These are phyloP conservation scores for Coccyzus lansbergi DNA, from an alignment of 2,797 vertebrate species.

Conservation along the genomic window DNA sequence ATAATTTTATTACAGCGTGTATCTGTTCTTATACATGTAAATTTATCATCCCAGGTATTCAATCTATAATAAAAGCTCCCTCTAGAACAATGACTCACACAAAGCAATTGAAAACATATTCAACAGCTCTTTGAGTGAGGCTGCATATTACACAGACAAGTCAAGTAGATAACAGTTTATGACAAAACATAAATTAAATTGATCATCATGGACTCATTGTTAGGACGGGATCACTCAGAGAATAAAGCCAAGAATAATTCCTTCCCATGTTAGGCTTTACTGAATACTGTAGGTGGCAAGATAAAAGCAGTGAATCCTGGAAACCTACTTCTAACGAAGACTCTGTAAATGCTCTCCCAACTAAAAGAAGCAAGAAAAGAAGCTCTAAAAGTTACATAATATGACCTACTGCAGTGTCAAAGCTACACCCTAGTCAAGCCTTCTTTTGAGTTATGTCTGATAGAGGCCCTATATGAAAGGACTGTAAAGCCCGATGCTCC, in stretches of 20 bases:
- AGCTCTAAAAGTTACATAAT: not conserved
- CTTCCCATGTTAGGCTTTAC: conserved; percentile 2
- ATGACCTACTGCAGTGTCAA: not conserved
- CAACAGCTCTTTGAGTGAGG: conserved; percentile 43
- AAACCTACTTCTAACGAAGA: not conserved
- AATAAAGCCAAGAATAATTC: conserved; percentile 47
- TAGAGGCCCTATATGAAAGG: not conserved
- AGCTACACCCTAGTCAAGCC: not conserved
- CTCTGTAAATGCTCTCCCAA: conserved; percentile 11
- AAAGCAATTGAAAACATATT: conserved; percentile 54
- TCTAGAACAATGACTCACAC: conserved; percentile 62
- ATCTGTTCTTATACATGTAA: conserved; percentile 13
- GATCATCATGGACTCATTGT: conserved; percentile 59
- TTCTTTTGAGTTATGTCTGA: not conserved
- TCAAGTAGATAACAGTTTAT: conserved; percentile 58
- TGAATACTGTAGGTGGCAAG: conserved; percentile 23
- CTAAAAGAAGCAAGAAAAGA: not conserved
- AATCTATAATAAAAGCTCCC: conserved; percentile 47
- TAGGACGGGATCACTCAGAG: conserved; percentile 48
- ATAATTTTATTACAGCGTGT: not conserved
- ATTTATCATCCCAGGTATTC: conserved; percentile 14
- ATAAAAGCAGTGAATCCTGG: conserved; percentile 40
- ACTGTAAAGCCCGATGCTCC: not conserved
- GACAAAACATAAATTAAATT: conserved; percentile 67
- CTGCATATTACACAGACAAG: conserved; percentile 36